Base-by-base conservation (phyloP, 2,888 invertebrate genomes). In the Ormyrus thymus region DNA sequence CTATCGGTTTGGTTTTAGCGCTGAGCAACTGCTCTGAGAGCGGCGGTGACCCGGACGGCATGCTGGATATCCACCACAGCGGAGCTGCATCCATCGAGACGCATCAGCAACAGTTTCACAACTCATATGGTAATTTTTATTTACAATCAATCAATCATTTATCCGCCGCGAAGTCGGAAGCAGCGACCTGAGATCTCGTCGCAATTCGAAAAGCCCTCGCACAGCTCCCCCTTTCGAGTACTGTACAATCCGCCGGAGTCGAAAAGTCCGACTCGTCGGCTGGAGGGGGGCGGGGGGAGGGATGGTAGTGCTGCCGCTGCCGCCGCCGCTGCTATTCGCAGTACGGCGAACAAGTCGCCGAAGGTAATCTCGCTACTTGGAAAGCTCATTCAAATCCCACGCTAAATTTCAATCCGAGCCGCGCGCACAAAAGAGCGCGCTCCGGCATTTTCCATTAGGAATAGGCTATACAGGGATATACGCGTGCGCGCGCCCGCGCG, bases 1-100 rank as follows among this genome's bases (percentile, higher is more conserved):
- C 90, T 90, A 89, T 90, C 90, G 89, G 89, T 90, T 90, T 90
- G 90, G 90, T 90, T 90, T 90, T 90, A 90, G 90, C 89, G 83
- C 90, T 90, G 89, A 90, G 89, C 87, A 90, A 90, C 90, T 89
- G 90, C 88, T 90, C 90, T 88, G 90, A 90, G 87, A 89, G 89
- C 85, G 90, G 90, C 85, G 89, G 87, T 81, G 90, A 90, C 85
- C 86, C 88, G 89, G 90, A 90, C 85, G 86, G 86, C 83, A 88
- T 90, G 88, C 88, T 89, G 90, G 90, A 90, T 87, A 89, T 89
- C 85, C 90, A 90, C 86, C 89, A 90, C 84, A 88, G 87, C 84
- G 89, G 88, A 86, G 83, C 88, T 84, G 88, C 76, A 66, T 46
- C 89, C 86, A 89, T 90, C 87, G 90, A 90, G 85, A 84, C 89